Evolutionary conservation across 1,140 invertebrate genomes (phyloP).

Genomic region (Apolygus lucorum): DNA sequence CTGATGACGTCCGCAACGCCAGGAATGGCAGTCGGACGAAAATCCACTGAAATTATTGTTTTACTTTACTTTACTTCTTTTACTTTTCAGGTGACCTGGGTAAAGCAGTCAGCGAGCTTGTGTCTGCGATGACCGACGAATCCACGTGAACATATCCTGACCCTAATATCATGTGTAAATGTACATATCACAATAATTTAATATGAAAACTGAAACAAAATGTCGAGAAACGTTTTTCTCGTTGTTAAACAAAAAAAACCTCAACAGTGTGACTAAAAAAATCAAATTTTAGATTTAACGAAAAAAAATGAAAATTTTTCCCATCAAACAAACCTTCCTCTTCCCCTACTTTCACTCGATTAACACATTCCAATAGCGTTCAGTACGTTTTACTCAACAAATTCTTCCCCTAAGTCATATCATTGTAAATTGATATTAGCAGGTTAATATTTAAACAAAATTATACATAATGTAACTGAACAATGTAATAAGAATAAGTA

Average conservation of each 20-base stretch:
- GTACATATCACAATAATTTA: constrained; percentile 21
- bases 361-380: neutral
- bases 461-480: constrained; percentile 6
- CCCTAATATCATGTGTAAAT: constrained; percentile 13
- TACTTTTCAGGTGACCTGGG: constrained; percentile 62
- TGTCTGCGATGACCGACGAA: constrained; percentile 79
- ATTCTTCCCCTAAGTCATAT: constrained; percentile 23
- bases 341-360: neutral
- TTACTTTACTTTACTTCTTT: constrained; percentile 6
- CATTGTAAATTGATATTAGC: constrained; percentile 20
- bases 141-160: constrained; percentile 35
- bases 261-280: too few relatives aligned
- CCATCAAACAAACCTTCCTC: too few relatives aligned
- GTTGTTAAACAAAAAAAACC: too few relatives aligned
- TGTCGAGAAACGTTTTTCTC: too few relatives aligned
- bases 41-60: too few relatives aligned
- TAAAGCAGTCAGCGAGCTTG: constrained; percentile 73
- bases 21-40: too few relatives aligned
- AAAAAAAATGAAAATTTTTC: too few relatives aligned
- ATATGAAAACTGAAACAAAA: too few relatives aligned
- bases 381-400: constrained; percentile 15
- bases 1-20: too few relatives aligned
- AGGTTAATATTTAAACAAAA: constrained; percentile 8
- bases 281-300: too few relatives aligned
- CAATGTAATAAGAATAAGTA: neutral